Percentiles rank a stretch among this genome's conserved stretches.
These are phyloP conservation scores for Melanostoma scalare DNA, from an alignment of 2,888 invertebrate species.

Conservation along the genomic window DNA sequence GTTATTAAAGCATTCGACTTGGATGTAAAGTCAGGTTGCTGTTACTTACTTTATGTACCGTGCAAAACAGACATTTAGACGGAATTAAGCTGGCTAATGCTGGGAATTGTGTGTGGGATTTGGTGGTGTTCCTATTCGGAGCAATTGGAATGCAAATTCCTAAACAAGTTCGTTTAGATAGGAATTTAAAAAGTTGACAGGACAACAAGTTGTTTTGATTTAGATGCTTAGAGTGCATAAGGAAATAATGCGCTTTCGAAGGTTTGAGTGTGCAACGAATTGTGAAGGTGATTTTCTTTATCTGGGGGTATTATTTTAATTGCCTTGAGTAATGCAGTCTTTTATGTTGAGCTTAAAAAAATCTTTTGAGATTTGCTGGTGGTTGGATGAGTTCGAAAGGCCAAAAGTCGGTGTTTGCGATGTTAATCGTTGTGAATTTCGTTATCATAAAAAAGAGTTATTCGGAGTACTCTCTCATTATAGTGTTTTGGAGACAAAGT, in stretches of 20 bases:
- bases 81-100: slow-evolving; percentile 1
- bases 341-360: no score
- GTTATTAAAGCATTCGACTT: slow-evolving; percentile 60
- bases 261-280: slow-evolving; percentile 11
- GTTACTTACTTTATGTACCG: not conserved
- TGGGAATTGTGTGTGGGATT: slow-evolving; percentile 41
- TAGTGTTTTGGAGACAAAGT: no score
- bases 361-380: no score
- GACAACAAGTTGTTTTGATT: slow-evolving; percentile 55
- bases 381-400: no score
- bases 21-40: slow-evolving; percentile 46
- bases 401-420: no score
- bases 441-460: no score
- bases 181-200: slow-evolving; percentile 49
- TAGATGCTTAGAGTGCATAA: slow-evolving; percentile 41
- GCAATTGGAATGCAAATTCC: slow-evolving; percentile 36
- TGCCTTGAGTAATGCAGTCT: no score
- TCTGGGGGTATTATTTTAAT: no score
- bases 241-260: slow-evolving; percentile 42
- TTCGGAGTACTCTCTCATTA: no score
- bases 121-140: not conserved
- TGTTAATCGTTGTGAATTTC: no score
- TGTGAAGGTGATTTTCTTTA: not conserved
- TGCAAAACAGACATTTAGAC: slow-evolving; percentile 23
- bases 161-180: slow-evolving; percentile 60